Base-by-base conservation (phyloP, 2,888 invertebrate species). In the Chaetogeoica ovagalla region DNA sequence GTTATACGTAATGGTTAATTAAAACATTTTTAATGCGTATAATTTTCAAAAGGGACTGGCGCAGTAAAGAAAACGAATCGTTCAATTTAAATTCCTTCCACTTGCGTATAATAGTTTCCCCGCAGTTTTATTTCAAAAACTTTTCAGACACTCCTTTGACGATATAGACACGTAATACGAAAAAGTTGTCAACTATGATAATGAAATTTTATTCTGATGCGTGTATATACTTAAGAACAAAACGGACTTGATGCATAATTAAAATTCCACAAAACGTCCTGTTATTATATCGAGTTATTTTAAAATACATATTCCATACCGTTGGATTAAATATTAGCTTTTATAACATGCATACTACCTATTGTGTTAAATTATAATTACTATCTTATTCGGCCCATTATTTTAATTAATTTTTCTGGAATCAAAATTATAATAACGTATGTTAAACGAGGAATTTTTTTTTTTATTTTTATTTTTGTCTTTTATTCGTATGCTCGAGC, bases 71-170 rank as follows among this genome's bases (percentile, higher is more conserved):
- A 66, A 75, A 43, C 23, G 1, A 23, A 43, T 57, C 3, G 66
- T 30, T 75, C 17, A 43, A 59, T 66, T 75, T 13, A 19, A 75
- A 75, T 48, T 66, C 43, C 59, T 74, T 37, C 37, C 52, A 39
- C 63, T 37, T 21, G 9, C 7, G 43, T 3, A 21, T 15, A 60
- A 60, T 39, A 55, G 65, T 39, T 55, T 57, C 43, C 9, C 21
- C 55, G 19, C 30, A 30, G 55, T 65, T 57, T 55, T 65, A 23
- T 43, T 43, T 55, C 37, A 19, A 66, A 74, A 75, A 43, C 39
- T 75, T n/a, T 43, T 39, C 19, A 43, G 55, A 57, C 55, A 39
- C 39, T 65, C 55, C 65, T 59, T 15, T 48, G 15, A 48, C 3
- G 11, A 13, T 11, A 48, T 48, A 13, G 2, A 48, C 13, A 13